Evolutionary conservation across 2,888 invertebrate species (phyloP).

Genomic region (Brachylomia viminalis): DNA sequence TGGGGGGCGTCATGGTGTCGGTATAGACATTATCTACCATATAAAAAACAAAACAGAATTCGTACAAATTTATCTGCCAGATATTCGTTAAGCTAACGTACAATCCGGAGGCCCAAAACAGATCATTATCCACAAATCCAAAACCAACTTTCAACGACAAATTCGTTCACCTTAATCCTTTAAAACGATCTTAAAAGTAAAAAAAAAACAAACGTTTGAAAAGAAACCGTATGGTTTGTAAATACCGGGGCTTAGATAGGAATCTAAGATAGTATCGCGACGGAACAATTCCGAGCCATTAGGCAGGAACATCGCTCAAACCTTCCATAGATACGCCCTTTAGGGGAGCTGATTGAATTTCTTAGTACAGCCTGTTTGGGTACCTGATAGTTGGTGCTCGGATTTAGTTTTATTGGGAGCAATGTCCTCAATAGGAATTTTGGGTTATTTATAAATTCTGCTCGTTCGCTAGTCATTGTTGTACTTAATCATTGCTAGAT

Average conservation of each 20-base stretch:
- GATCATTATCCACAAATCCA: background rate
- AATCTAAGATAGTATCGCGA: conserved; percentile 63
- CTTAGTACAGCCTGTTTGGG: conserved; percentile 61
- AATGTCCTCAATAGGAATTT: background rate
- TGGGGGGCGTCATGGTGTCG: background rate
- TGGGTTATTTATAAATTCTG: background rate
- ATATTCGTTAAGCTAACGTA: background rate
- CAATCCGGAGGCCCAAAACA: background rate
- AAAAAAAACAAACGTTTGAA: conserved; percentile 3
- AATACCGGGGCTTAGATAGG: conserved; percentile 47
- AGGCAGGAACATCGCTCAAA: conserved; percentile 70
- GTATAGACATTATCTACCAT: background rate
- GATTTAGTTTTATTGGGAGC: conserved; percentile 18
- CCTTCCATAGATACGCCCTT: conserved; percentile 70
- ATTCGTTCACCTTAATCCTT: background rate
- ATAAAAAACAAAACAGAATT: background rate
- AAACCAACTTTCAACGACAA: conserved; percentile 8
- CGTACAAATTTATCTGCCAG: background rate
- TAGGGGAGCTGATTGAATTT: conserved; percentile 75
- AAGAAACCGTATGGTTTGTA: conserved; percentile 46
- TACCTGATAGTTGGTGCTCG: conserved; percentile 45
- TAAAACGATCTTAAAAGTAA: conserved; percentile 21
- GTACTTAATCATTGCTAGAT: background rate
- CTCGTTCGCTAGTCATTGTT: background rate
- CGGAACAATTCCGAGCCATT: conserved; percentile 71